Base-by-base conservation (phyloP, 2,797 vertebrate species). In the Alectoris magna region DNA sequence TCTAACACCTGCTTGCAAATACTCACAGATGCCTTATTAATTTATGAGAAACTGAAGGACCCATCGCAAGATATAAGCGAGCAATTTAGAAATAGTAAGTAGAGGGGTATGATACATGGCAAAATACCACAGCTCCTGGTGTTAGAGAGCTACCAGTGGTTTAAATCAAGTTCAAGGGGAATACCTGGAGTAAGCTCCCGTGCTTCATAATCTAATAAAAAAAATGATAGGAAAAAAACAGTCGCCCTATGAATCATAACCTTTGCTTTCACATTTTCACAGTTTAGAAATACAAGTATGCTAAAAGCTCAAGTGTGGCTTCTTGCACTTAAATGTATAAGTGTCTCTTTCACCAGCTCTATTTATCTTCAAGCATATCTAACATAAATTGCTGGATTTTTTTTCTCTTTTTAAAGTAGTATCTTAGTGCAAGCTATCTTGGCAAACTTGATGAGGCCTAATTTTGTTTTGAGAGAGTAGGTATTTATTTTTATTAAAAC, bases 11-110 rank as follows among this genome's bases (percentile, higher is more conserved):
- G 85, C 85, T 89, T 93, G 91, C 95, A 98, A 96, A 96, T 97
- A 98, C 97, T 96, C 97, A 88, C 71, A 96, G 93, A 68, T 58
- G 86, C 91, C 95, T 97, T 98, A 97, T 97, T 98, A 97, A 98
- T 98, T 98, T 97, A 98, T 97, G 96, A 97, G 97, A 95, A 97
- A 95, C 94, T 88, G 96, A 97, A 97, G 96, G 95, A 88, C 77
- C 94, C 94, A 97, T 98, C 97, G 96, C 81, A 78, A 95, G 95
- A 96, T 91, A 97, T 98, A 97, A 98, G 97, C 71, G 95, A 96
- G 93, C 94, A 96, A 96, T 97, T 97, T 96, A 97, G 96, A 95
- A 96, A 95, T 87, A 92, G 96, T 88, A 92, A 91, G 94, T 69
- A 89, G 91, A 75, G 86, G 87, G 91, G 69, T 88, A 92, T 94